Evolutionary conservation across 2,113 vertebrate species (phyloP), one percentile per base, ranked within the genome.

Genomic region (Ptilonorhynchus violaceus): DNA sequence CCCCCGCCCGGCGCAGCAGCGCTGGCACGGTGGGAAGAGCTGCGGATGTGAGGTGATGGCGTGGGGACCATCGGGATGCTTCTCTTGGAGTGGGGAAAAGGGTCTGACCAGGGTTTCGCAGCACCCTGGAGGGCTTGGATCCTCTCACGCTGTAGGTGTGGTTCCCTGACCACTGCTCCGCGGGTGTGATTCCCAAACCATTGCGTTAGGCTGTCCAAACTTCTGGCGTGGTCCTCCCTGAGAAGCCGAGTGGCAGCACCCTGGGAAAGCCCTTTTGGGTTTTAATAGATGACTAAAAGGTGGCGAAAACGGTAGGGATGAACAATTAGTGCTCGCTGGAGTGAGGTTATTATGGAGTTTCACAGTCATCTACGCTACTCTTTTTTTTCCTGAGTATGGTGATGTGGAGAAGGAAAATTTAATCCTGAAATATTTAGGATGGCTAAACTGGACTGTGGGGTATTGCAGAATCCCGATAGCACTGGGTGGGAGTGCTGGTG

Each of bases 131-230:
- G 52, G 44, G 50, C 37, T 44, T 19, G 52, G 23, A 3, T 3
- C 21, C 2, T 11, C 20, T 19, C 0, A 0, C 25, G 5, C n/a
- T 2, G 0, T 30, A 1, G 18, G 13, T 27, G 53, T 4, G 10
- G 3, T 25, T 53, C 60, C 20, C 2, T 7, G 16, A 25, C 49
- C 19, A 21, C 28, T 3, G 3, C 21, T n/a, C 49, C 1, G 0
- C 42, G 0, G 14, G 4, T 20, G 52, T 5, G 9, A 4, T 33
- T 35, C 30, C 41, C 7, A 0, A 9, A 30, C 5, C 4, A 0
- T 55, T 2, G 15, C 4, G 0, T 25, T 23, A 5, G 62, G 49
- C 1, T 81, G 41, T 27, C 31, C 10, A 9, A 15, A 16, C 11
- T 39, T 28, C 4, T 46, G 28, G 6, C 3, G 3, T n/a, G 33